A percentile compares a stretch with the other conserved stretches of the same genome.
Conservation (phyloP, 2,797 vertebrate genomes). For the Philypnodon macrostomus region DNA sequence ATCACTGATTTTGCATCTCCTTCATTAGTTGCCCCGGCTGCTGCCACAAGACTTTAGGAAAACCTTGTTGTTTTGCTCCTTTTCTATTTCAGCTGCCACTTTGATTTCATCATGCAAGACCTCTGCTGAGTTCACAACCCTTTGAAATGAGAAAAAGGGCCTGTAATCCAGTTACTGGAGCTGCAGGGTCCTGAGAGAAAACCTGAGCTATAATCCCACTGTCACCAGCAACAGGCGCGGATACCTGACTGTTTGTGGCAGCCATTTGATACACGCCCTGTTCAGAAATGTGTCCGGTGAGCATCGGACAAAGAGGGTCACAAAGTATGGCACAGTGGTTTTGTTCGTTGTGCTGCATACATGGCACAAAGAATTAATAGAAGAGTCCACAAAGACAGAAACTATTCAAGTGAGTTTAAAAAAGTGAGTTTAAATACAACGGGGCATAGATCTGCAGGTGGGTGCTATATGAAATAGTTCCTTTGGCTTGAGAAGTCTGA, state of each 20-base stretch:
- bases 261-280: conserved; percentile 66
- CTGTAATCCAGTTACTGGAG: conserved; percentile 90
- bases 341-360: conserved; percentile 35
- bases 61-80: conserved; percentile 72
- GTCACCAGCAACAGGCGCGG: conserved; percentile 54
- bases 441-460: no score
- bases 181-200: conserved; percentile 83
- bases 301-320: conserved; percentile 39
- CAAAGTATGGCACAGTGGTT: conserved; percentile 42
- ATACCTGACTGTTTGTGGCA: conserved; percentile 72
- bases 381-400: not conserved
- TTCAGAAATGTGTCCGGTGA: conserved; percentile 53
- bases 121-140: conserved; percentile 93
- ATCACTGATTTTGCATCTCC: conserved; percentile 55
- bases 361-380: not conserved
- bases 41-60: conserved; percentile 71
- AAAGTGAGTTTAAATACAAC: no score
- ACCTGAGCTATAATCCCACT: conserved; percentile 70
- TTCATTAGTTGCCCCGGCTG: conserved; percentile 60
- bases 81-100: conserved; percentile 91
- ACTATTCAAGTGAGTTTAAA: no score
- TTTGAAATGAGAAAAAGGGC: conserved; percentile 93
- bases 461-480: no score
- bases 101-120: conserved; percentile 95
- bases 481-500: no score